Base-by-base conservation (phyloP, 2,113 vertebrate species). In the Syrrhaptes paradoxus region DNA sequence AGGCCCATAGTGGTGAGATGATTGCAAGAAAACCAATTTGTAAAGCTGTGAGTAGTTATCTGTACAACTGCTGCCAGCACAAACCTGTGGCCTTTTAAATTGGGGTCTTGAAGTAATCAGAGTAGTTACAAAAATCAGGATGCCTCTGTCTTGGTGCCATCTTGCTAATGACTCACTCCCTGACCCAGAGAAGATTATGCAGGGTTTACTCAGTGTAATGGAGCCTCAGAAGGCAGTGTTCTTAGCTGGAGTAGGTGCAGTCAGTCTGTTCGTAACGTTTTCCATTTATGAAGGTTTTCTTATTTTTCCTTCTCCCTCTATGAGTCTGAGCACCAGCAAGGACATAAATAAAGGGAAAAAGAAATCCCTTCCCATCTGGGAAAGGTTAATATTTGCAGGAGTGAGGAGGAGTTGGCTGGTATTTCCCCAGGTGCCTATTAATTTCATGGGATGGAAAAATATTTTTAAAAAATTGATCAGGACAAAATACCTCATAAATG, bases 91-190 rank as follows among this genome's bases (percentile, higher is more conserved):
- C 89, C 77, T 96, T 91, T 85, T 34, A 83, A 86, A 96, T 90
- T 90, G 76, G 65, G 90, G 95, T 90, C 92, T 88, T 91, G 71
- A 67, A 91, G 82, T 75, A 95, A 97, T 94, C 92, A 88, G 72
- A 65, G 85, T 54, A 54, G 78, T 83, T 86, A 73, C 51, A 91
- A 80, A 93, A 91, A 90, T 88, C 67, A 76, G 82, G 82, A 87
- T 83, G 83, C 65, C n/a, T 89, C 76, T 96, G 85, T 89, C 87
- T 84, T 78, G 72, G 45, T 57, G 76, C 65, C 5, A 6, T 68
- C 86, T 89, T 78, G 80, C 88, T 94, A 95, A 96, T 82, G 92
- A 89, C 88, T 95, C 65, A 14, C 87, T 90, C 65, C 58, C 58
- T 81, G 76, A 95, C 93, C 92, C 73, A 46, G 41, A 70, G 52